phyloP scores from a whole-genome alignment of 2,888 invertebrate genomes.

The Elmis aenea region DNA sequence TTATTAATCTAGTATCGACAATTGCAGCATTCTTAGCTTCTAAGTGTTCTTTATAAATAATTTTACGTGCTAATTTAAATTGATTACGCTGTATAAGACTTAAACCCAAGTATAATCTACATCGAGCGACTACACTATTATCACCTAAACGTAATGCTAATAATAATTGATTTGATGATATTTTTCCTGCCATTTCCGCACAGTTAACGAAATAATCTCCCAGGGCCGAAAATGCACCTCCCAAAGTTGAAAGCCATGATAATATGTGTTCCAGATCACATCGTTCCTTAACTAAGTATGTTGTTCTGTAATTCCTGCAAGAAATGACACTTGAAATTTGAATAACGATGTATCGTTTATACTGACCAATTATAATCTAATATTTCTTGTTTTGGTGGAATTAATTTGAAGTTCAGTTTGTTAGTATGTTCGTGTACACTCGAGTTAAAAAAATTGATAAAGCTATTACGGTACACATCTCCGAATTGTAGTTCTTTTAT shows the following conservation, averaged over 20 bases:
- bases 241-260: slow-evolving; percentile 94
- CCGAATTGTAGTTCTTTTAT: slow-evolving; percentile 28
- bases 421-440: slow-evolving; percentile 11
- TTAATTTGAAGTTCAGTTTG: slow-evolving; percentile 45
- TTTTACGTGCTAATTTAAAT: slow-evolving; percentile 57
- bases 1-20: slow-evolving; percentile 60
- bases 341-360: no score
- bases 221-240: slow-evolving; percentile 92
- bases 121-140: slow-evolving; percentile 73
- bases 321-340: no score
- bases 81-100: slow-evolving; percentile 80
- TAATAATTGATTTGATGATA: slow-evolving; percentile 77
- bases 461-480: slow-evolving; percentile 14
- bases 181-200: slow-evolving; percentile 83
- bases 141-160: slow-evolving; percentile 79
- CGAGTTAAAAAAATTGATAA: slow-evolving; percentile 12
- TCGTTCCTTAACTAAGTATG: slow-evolving; percentile 54
- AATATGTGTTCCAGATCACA: slow-evolving; percentile 78
- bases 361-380: slow-evolving; percentile 68
- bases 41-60: slow-evolving; percentile 55
- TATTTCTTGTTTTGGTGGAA: slow-evolving; percentile 56
- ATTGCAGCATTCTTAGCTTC: slow-evolving; percentile 41
- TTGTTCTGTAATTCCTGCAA: slow-evolving; percentile 52
- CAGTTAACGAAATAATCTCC: slow-evolving; percentile 81
- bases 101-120: slow-evolving; percentile 80